phyloP scores from a whole-genome alignment of 2,797 vertebrate species.

The Labeo calbasu region DNA sequence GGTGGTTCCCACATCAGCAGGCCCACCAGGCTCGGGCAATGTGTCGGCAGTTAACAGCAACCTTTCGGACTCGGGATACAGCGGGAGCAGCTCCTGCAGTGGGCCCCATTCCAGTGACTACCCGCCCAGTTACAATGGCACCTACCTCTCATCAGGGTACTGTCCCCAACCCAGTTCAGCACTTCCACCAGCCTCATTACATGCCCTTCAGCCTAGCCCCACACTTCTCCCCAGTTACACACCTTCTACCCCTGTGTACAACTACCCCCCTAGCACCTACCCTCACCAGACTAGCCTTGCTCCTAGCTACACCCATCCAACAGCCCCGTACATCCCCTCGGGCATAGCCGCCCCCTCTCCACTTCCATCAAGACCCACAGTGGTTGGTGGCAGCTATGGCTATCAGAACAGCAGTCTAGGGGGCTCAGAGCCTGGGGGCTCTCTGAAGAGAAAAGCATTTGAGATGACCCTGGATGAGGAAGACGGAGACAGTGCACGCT shows the following conservation, averaged over 20 bases:
- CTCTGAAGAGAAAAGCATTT: conserved; percentile 92
- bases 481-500: conserved; percentile 78
- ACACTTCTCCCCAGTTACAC: conserved; percentile 87
- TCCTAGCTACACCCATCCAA: conserved; percentile 82
- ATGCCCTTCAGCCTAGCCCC: conserved; percentile 84
- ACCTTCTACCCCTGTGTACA: conserved; percentile 86
- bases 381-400: conserved; percentile 82
- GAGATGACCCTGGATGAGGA: conserved; percentile 84
- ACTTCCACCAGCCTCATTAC: conserved; percentile 85
- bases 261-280: conserved; percentile 85
- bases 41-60: conserved; percentile 83
- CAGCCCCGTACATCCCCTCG: conserved; percentile 85
- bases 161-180: conserved; percentile 84
- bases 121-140: conserved; percentile 85
- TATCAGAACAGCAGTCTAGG: conserved; percentile 82
- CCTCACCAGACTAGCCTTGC: conserved; percentile 82
- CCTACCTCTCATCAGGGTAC: conserved; percentile 91
- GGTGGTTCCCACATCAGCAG: conserved; percentile 69
- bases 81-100: conserved; percentile 82
- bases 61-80: conserved; percentile 83
- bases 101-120: conserved; percentile 84
- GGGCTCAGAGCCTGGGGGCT: conserved; percentile 73
- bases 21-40: conserved; percentile 80
- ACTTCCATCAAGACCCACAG: conserved; percentile 80
- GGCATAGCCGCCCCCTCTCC: conserved; percentile 87